Base-by-base conservation (phyloP, 2,888 invertebrate genomes). In the Chaitophorus viminalis region DNA sequence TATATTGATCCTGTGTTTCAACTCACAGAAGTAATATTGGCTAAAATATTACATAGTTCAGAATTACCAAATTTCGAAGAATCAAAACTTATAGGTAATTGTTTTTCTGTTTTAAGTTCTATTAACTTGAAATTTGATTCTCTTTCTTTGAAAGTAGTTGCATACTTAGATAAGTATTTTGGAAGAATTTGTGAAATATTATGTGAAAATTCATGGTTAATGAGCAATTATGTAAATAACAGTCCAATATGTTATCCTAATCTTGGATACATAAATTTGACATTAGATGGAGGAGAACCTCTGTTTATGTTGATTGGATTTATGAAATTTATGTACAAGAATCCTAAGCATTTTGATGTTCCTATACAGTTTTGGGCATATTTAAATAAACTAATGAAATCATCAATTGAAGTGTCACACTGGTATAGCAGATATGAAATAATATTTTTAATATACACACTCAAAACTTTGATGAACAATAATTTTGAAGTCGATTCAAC, bases 231-330 rank as follows among this genome's bases (percentile, higher is more conserved):
- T 65, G 31, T 79, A 6, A 87, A 87, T 25, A 81, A 87, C 46
- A 87, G 87, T 87, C 74, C 87, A 39, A 87, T 81, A 65, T 74
- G 79, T n/a, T 87, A 81, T 65, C 87, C 87, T 2, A 87, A 75
- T 75, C 87, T 87, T 21, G 87, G 87, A 18, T 81, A 46, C 39
- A 81, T 87, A 31, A 74, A 79, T 81, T 18, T 81, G 29, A 31
- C 46, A n/a, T 31, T 87, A 79, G 75, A 81, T 46, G 74, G 31
- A 60, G 79, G 87, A 60, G 87, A 87, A 0, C 87, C 87, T 75
- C 65, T 87, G 14, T 87, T 87, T 8, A 81, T 87, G 65, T 87
- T 87, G 52, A 87, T 74, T 81, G 87, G 87, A 60, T 18, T 87
- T 18, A 87, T 87, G 87, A 87, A 87, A 87, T 87, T 87, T 21